Conservation (phyloP, 2,797 vertebrate genomes). For the Sebastes itinus region DNA sequence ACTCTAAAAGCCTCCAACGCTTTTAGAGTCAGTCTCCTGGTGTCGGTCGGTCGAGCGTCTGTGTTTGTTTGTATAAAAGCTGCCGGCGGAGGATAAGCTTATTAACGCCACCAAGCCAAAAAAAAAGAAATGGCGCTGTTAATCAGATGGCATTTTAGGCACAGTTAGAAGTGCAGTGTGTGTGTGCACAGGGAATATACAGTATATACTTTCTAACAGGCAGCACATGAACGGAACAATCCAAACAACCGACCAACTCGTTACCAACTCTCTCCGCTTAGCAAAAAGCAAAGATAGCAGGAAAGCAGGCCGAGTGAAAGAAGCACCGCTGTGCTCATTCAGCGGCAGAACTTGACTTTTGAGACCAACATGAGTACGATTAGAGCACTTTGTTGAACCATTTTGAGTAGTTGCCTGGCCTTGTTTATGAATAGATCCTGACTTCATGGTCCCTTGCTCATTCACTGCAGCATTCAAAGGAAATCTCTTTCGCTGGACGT, state of each 20-base stretch:
- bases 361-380: slow-evolving; percentile 26
- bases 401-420: slow-evolving; percentile 25
- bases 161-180: slow-evolving; percentile 59
- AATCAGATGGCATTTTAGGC: slow-evolving; percentile 66
- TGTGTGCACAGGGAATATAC: slow-evolving; percentile 13
- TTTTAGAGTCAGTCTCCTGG: slow-evolving; percentile 41
- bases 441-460: not conserved
- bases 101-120: slow-evolving; percentile 52
- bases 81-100: slow-evolving; percentile 46
- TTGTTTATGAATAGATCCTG: slow-evolving; percentile 33
- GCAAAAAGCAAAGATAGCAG: slow-evolving; percentile 37
- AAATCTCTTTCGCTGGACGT: not conserved
- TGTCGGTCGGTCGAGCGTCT: slow-evolving; percentile 28
- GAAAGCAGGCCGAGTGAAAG: slow-evolving; percentile 12
- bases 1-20: slow-evolving; percentile 43
- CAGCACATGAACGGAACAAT: slow-evolving; percentile 8
- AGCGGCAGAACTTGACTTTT: slow-evolving; percentile 31
- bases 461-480: not conserved
- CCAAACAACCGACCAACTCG: slow-evolving; percentile 25
- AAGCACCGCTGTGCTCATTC: slow-evolving; percentile 40
- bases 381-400: slow-evolving; percentile 35
- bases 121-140: slow-evolving; percentile 29
- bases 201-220: slow-evolving; percentile 15
- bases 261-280: slow-evolving; percentile 36
- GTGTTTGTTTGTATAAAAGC: slow-evolving; percentile 62